Evolutionary conservation across 2,797 vertebrate species (phyloP).

Genomic region (Vultur gryphus): DNA sequence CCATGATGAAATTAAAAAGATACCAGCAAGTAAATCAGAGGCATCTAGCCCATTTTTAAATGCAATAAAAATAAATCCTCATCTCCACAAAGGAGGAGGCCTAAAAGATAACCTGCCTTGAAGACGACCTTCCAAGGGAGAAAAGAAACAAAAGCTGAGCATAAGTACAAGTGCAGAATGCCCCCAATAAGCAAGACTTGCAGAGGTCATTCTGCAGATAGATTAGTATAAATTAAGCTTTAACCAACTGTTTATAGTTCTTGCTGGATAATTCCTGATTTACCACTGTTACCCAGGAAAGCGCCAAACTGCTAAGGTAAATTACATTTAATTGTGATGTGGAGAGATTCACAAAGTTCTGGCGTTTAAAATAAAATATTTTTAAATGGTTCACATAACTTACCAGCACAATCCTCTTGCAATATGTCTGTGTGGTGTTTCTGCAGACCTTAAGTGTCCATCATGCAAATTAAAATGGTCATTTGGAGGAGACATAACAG

Average conservation of each 20-base stretch:
- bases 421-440: not conserved
- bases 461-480: not conserved
- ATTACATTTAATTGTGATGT: not conserved
- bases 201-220: not conserved
- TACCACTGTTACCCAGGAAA: not conserved
- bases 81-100: not conserved
- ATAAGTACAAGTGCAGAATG: not conserved
- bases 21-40: not conserved
- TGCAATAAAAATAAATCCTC: slow-evolving; percentile 1
- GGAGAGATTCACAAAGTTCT: not conserved
- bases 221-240: not conserved
- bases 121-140: not conserved
- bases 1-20: slow-evolving; percentile 5
- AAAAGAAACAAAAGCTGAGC: not conserved
- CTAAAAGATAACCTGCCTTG: not conserved
- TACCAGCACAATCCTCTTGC: not conserved
- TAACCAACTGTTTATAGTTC: not conserved
- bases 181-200: not conserved
- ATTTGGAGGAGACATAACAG: not conserved
- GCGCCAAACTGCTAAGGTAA: not conserved
- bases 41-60: not conserved
- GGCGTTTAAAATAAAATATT: not conserved
- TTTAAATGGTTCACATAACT: not conserved
- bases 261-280: not conserved
- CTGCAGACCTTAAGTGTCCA: not conserved